These are phyloP conservation scores for Melanotaenia nigrans DNA, from an alignment of 2,797 vertebrate genomes.

Conservation along the genomic window DNA sequence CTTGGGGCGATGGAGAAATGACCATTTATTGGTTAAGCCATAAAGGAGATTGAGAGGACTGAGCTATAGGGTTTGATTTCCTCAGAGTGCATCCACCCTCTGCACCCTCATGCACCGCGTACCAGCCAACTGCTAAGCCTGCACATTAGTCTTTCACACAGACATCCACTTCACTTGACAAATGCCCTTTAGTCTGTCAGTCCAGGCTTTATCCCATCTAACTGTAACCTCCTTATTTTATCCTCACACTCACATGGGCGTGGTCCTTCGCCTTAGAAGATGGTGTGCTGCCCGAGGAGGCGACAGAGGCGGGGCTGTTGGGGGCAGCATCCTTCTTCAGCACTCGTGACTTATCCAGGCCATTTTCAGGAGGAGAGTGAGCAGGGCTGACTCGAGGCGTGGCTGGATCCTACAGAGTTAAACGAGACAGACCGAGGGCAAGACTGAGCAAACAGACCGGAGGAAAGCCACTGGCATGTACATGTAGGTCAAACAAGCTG, in stretches of 20 bases:
- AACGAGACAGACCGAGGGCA: conserved; percentile 57
- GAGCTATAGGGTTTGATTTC: conserved; percentile 74
- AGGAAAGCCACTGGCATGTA: conserved; percentile 73
- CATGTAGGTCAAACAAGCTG: conserved; percentile 79
- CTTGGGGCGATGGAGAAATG: conserved; percentile 59
- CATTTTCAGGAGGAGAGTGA: conserved; percentile 94
- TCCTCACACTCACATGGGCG: conserved; percentile 84
- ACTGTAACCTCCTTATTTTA: conserved; percentile 51
- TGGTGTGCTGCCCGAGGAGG: conserved; percentile 96
- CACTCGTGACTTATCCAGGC: conserved; percentile 90
- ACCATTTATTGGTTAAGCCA: conserved; percentile 78
- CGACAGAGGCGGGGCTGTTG: conserved; percentile 94
- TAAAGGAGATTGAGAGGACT: conserved; percentile 80
- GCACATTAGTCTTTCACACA: conserved; percentile 57
- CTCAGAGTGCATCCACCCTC: conserved; percentile 69
- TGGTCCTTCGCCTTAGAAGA: conserved; percentile 97
- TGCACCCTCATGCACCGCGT: conserved; percentile 53
- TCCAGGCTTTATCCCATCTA: conserved; percentile 41
- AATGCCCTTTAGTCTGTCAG: conserved; percentile 65
- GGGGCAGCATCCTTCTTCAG: conserved; percentile 92
- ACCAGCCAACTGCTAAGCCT: conserved; percentile 64
- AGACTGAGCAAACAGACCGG: conserved; percentile 72
- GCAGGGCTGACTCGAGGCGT: conserved; percentile 93
- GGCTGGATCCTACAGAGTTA: conserved; percentile 86
- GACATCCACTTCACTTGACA: conserved; percentile 70